phyloP scores from a whole-genome alignment of 2,797 vertebrate species.

The Poeciliopsis presidionis region DNA sequence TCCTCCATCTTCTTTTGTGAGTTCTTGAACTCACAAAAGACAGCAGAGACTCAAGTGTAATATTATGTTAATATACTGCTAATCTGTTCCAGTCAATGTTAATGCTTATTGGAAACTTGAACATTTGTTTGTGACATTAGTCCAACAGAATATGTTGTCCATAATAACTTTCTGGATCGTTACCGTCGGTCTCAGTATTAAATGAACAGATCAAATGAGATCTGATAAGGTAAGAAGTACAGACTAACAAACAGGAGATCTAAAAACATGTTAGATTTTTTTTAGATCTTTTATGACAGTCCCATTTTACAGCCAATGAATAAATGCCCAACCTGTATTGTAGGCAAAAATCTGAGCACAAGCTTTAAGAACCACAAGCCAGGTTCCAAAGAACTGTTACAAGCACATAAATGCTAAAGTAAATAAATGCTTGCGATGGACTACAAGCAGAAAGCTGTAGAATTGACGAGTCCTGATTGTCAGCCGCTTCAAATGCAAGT shows the following conservation, averaged over 20 bases:
- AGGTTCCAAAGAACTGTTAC: neutral
- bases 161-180: neutral
- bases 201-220: neutral
- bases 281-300: neutral
- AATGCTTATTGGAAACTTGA: neutral
- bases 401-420: neutral
- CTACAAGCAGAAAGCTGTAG: neutral
- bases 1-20: constrained; percentile 44
- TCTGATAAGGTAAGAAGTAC: neutral
- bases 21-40: constrained; percentile 43
- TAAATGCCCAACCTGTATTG: neutral
- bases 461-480: constrained; percentile 4
- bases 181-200: neutral
- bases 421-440: neutral
- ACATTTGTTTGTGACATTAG: neutral
- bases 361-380: neutral
- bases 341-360: neutral
- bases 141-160: neutral
- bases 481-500: neutral
- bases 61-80: constrained; percentile 30
- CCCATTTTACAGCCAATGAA: neutral
- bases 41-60: constrained; percentile 9
- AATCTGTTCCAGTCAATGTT: neutral
- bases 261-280: neutral
- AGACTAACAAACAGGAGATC: neutral